Evolutionary conservation across 2,113 vertebrate genomes (phyloP).

Genomic region (Helogale parvula): DNA sequence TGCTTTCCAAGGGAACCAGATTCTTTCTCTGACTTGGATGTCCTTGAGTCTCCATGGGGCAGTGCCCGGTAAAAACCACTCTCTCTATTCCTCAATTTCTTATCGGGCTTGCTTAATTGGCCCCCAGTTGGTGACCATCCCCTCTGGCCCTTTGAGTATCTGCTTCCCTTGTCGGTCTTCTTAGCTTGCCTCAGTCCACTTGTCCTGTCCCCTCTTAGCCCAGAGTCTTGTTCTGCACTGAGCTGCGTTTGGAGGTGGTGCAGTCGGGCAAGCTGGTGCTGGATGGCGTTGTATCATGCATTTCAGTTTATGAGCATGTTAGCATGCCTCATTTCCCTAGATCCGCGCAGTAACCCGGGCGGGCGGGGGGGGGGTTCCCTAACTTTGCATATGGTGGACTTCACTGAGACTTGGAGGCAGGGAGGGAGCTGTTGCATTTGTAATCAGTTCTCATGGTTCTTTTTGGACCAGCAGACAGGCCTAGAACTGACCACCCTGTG

Average conservation of each 20-base stretch:
- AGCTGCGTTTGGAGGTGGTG: neutral
- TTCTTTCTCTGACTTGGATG: neutral
- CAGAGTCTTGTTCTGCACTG: neutral
- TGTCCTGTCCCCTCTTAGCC: neutral
- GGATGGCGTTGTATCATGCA: neutral
- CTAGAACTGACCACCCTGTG: neutral
- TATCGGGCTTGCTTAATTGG: neutral
- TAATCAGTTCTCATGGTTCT: neutral
- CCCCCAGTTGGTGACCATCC: too few species aligned
- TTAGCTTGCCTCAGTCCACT: neutral
- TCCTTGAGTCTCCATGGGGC: neutral
- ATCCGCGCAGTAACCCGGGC: neutral
- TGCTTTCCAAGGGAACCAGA: neutral
- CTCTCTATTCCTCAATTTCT: neutral
- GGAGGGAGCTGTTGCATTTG: neutral
- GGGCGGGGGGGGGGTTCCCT: neutral
- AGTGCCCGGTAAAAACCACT: neutral
- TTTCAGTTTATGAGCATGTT: neutral
- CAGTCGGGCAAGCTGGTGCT: neutral
- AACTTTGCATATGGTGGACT: neutral
- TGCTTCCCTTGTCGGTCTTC: neutral
- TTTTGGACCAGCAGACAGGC: neutral
- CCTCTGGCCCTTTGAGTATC: neutral
- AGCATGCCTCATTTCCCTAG: neutral
- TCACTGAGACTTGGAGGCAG: neutral